Base-by-base conservation (phyloP, 2,888 invertebrate genomes). In the Erynnis tages region DNA sequence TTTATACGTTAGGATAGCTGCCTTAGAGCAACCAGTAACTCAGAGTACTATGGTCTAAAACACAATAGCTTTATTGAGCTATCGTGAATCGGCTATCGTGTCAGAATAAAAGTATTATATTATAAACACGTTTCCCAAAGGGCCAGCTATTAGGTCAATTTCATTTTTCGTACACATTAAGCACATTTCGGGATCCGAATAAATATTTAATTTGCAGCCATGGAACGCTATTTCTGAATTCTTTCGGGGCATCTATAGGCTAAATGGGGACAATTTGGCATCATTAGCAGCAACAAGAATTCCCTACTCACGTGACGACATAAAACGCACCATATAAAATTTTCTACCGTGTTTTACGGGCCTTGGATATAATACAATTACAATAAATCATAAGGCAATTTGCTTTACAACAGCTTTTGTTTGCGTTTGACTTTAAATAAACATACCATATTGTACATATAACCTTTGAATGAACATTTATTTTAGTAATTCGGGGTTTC, bases 271-370 rank as follows among this genome's bases (percentile, higher is more conserved):
- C 73, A 72, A 76, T 78, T 76, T 71, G 66, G 64, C 63, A 71
- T 82, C 82, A 81, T 85, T 82, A 82, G 72, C 67, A 69, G 74
- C 66, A 73, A 71, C 67, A 70, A 69, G 68, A 74, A 84, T 80
- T 82, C 80, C 70, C 58, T 50, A 53, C 66, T 66, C 69, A 73
- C 74, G 67, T 65, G 61, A 61, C 62, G 56, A 53, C 62, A 66
- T 60, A 66, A 72, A 74, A 69, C 63, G 62, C 62, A 59, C 62
- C 63, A 70, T 75, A 79, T 81, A 79, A 71, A 71, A 73, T 70
- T 66, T 57, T 49, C 25, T 32, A 11, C 23, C 49, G 25, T 41
- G 49, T 49, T 49, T 49, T 48, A 49, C 34, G 49, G 14, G 17
- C 17, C 49, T 49, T 41, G 32, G 49, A 40, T 32, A 49, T 49